A percentile compares a stretch with the other conserved stretches of the same genome.
Conservation (phyloP, 2,888 invertebrate genomes). For the Dryobotodes eremita region DNA sequence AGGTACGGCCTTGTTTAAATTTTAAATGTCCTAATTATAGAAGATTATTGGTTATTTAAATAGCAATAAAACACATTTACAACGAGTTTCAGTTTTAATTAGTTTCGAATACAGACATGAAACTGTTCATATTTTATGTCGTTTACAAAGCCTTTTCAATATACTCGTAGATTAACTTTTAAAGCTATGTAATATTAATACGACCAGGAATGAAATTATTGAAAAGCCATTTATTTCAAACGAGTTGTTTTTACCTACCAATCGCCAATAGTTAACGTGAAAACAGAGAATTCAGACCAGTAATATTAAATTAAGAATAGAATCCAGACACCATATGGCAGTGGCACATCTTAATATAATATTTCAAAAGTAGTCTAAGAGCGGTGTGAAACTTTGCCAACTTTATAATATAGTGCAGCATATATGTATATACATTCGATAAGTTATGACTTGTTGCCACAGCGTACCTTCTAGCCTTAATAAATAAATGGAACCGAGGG, state of each 20-base stretch:
- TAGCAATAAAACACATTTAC: conserved; percentile 6
- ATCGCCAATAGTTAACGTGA: not conserved
- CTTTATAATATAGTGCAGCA: conserved; percentile 10
- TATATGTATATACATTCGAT: conserved; percentile 18
- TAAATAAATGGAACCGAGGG: conserved; percentile 31
- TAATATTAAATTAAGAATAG: not conserved
- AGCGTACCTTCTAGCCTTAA: conserved; percentile 14
- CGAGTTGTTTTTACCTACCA: not conserved
- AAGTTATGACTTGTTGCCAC: conserved; percentile 42
- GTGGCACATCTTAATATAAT: conserved; percentile 27
- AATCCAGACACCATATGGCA: not conserved
- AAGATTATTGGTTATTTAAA: conserved; percentile 22
- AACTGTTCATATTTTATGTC: not conserved
- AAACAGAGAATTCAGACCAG: not conserved
- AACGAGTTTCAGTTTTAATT: conserved; percentile 11
- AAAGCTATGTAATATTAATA: not conserved
- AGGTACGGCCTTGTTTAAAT: conserved; percentile 31
- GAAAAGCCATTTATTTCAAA: not conserved
- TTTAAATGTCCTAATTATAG: conserved; percentile 27
- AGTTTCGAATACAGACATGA: conserved; percentile 1
- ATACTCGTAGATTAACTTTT: not conserved
- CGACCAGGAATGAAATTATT: not conserved
- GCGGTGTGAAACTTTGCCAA: conserved; percentile 35
- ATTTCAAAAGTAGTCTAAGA: conserved; percentile 39
- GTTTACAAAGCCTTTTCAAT: not conserved